Base-by-base conservation (phyloP, 2,113 vertebrate species). In the Mionectes macconnelli region DNA sequence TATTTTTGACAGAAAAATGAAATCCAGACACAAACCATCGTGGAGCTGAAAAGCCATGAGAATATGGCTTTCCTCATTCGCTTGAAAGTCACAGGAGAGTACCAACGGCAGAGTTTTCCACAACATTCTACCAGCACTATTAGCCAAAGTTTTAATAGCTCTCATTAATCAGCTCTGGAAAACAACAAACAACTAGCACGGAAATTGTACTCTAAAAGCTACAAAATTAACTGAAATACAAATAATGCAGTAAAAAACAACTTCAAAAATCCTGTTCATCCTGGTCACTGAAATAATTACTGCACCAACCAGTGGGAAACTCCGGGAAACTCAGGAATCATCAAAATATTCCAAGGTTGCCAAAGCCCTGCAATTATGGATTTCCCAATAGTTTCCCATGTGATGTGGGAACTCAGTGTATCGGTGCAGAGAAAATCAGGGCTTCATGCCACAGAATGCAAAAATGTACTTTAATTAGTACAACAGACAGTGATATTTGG, bases 251-350 rank as follows among this genome's bases (percentile, higher is more conserved):
- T 40, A 86, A 88, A 42, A 83, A 90, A 79, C 92, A 92, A 68
- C 90, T 93, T 84, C 56, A 88, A 70, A 91, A 94, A 81, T 67
- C 72, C 37, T 10, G 88, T 74, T 96, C 85, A 63, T 55, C 85
- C 83, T 90, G 89, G 72, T 70, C 82, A 91, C 47, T 3, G 1
- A 78, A 94, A 90, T 85, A 85, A 94, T 93, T 94, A 90, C 64
- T 53, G 76, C 45, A 53, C 25, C 83, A 78, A 14, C 76, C 92
- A 94, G 90, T 89, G 73, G 90, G 72, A 84, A 92, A 86, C 28
- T 63, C 80, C 73, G n/a, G n/a, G n/a, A n/a, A n/a, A n/a, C n/a
- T 77, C 44, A 18, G 92, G 94, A 96, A 96, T 88, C 93, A 96
- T 92, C 64, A 88, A 86, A 96, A 94, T 94, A 81, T 56, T 63